Percentiles rank a stretch among this genome's conserved stretches.
Evolutionary conservation across 64 coral and sea anemone genomes (phyloP).

Genomic region (Hydrozoanthus tunicans): DNA sequence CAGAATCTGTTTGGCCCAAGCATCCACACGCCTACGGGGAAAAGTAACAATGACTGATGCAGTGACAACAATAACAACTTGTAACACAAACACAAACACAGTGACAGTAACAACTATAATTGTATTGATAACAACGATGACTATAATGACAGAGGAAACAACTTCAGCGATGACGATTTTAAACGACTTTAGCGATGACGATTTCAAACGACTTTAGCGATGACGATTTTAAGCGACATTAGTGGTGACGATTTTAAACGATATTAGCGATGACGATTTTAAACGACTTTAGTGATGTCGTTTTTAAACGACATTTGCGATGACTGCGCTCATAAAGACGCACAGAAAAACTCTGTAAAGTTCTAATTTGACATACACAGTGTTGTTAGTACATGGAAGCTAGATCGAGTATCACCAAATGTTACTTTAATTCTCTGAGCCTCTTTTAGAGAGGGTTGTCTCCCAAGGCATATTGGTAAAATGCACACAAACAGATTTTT

Average conservation of each 20-base stretch:
- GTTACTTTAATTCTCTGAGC: too few relatives aligned
- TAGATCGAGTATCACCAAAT: too few relatives aligned
- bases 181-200: neutral
- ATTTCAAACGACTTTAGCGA: neutral
- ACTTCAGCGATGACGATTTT: neutral
- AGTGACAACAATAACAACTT: neutral
- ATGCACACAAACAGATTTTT: too few relatives aligned
- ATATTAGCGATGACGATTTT: neutral
- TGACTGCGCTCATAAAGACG: too few relatives aligned
- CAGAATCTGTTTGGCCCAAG: constrained; percentile 86
- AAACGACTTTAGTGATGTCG: neutral
- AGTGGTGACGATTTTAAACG: neutral
- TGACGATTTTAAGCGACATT: neutral
- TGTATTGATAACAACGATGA: neutral
- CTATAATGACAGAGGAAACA: neutral
- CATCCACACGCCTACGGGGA: constrained; percentile 76
- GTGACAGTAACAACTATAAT: neutral
- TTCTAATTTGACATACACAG: too few relatives aligned
- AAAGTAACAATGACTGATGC: neutral
- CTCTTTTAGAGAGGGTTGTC: too few relatives aligned
- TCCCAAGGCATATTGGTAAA: too few relatives aligned
- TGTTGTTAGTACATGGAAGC: too few relatives aligned
- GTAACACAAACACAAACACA: neutral
- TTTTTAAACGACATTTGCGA: too few relatives aligned
- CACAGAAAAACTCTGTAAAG: too few relatives aligned